Conservation (phyloP, 2,113 vertebrate species). For the Platysteira castanea region DNA sequence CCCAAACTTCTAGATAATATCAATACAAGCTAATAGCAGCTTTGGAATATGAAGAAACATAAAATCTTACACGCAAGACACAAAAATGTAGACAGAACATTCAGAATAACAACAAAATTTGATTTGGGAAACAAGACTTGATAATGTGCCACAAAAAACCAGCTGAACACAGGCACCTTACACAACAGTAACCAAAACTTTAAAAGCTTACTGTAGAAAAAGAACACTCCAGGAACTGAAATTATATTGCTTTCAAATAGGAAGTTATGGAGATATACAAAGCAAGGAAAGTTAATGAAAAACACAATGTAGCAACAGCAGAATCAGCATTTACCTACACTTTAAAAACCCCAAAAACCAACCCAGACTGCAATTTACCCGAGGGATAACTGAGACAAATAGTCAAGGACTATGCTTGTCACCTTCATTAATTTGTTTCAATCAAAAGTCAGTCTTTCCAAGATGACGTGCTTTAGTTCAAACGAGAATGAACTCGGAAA, state of each 20-base stretch:
- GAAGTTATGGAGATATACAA: neutral
- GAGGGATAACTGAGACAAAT: neutral
- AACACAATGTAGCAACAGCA: neutral
- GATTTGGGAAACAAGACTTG: neutral
- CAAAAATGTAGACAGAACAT: neutral
- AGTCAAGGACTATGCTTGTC: neutral
- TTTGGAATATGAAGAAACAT: neutral
- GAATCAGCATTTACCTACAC: neutral
- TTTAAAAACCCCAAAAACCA: neutral
- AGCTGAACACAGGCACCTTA: neutral
- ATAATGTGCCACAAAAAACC: neutral
- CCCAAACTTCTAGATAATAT: neutral
- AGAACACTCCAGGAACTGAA: neutral
- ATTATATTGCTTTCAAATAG: neutral
- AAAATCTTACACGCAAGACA: neutral
- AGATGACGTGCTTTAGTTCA: neutral
- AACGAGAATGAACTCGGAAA: neutral
- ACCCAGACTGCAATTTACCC: neutral
- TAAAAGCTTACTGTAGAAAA: neutral
- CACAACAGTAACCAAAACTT: neutral
- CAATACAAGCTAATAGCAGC: neutral
- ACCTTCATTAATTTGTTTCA: neutral
- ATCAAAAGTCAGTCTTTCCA: neutral
- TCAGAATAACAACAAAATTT: neutral
- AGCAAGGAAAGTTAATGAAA: neutral